Conservation (phyloP, 1,140 invertebrate genomes). For the Cyphomyrmex costatus region DNA sequence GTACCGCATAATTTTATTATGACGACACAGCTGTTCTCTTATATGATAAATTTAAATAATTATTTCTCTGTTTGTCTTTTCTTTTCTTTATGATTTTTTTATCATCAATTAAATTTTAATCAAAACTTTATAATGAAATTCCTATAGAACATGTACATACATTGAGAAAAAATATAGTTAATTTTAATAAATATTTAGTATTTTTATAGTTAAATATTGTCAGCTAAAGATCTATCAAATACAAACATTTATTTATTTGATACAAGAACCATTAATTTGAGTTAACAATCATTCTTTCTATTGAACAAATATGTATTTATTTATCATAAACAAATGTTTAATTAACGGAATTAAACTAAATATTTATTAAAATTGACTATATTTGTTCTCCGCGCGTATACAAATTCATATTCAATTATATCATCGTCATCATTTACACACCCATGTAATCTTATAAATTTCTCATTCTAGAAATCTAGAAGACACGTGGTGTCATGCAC, state of each 20-base stretch:
- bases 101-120: not conserved
- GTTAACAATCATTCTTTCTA: no score
- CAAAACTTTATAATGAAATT: not conserved
- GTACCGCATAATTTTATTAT: not conserved
- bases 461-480: not conserved
- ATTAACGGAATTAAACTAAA: no score
- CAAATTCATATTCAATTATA: not conserved
- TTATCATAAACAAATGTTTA: no score
- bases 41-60: not conserved
- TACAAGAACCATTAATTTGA: no score
- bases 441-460: conserved; percentile 4
- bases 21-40: not conserved
- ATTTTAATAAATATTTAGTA: no score
- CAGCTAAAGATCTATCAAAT: no score
- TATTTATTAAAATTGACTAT: no score
- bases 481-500: not conserved
- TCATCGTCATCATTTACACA: not conserved
- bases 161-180: no score
- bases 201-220: no score
- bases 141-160: no score
- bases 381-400: not conserved
- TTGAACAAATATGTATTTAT: no score
- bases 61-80: not conserved
- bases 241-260: no score
- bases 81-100: not conserved